Percentiles rank a stretch among this genome's conserved stretches.
phyloP scores from a whole-genome alignment of 2,888 invertebrate genomes.

The Ganaspis brasiliensis region DNA sequence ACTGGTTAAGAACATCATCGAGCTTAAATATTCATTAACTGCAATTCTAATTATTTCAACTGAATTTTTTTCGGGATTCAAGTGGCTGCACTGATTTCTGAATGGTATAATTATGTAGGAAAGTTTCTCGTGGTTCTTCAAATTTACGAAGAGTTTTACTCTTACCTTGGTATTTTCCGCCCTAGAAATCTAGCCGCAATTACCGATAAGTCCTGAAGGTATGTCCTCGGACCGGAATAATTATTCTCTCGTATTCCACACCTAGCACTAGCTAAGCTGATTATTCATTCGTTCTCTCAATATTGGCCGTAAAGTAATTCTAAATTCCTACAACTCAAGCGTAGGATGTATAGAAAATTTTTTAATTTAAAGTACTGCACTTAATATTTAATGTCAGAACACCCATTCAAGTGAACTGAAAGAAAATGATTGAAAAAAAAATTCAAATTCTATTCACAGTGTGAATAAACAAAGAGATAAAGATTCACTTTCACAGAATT shows the following conservation, averaged over 20 bases:
- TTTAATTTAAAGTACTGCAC: neutral
- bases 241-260: slow-evolving; percentile 10
- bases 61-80: neutral
- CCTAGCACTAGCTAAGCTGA: neutral
- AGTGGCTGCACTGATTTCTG: neutral
- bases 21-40: neutral
- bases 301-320: neutral
- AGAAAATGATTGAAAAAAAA: too few relatives aligned
- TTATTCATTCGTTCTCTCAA: slow-evolving; percentile 16
- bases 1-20: too few relatives aligned
- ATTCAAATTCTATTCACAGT: too few relatives aligned
- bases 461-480: too few relatives aligned
- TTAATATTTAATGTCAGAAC: too few relatives aligned
- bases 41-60: neutral
- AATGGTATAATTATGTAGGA: slow-evolving; percentile 6
- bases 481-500: too few relatives aligned
- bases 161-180: neutral
- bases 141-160: slow-evolving; percentile 12
- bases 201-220: slow-evolving; percentile 24
- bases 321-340: neutral
- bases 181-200: slow-evolving; percentile 17
- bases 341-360: neutral
- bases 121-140: slow-evolving; percentile 10
- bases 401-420: too few relatives aligned
- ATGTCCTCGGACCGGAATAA: slow-evolving; percentile 23